These are phyloP conservation scores for Heliocidaris tuberculata DNA, from an alignment of 35 echinoderm and acorn worm genomes.

Conservation along the genomic window DNA sequence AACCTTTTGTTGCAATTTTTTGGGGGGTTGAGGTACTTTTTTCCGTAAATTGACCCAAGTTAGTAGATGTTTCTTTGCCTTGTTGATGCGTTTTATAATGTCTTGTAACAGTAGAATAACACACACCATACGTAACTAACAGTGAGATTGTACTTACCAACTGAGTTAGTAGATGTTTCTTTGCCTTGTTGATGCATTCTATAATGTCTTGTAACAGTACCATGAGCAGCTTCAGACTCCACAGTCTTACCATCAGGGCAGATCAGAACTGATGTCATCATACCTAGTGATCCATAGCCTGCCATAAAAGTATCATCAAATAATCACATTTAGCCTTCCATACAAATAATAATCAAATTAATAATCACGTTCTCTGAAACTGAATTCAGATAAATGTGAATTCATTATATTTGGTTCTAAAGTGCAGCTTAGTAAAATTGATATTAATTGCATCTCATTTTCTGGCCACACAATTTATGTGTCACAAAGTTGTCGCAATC, in stretches of 20 bases:
- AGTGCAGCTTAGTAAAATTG: too few species aligned
- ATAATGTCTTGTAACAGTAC: slow-evolving; percentile 93
- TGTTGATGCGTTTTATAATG: slow-evolving; percentile 90
- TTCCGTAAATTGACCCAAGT: too few species aligned
- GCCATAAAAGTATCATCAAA: neutral
- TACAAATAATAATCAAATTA: too few species aligned
- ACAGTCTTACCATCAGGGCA: slow-evolving; percentile 96
- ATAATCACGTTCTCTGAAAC: too few species aligned
- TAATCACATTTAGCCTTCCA: neutral
- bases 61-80: slow-evolving; percentile 90
- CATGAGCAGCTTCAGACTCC: slow-evolving; percentile 90
- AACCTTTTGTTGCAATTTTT: too few species aligned
- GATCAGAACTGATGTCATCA: slow-evolving; percentile 94
- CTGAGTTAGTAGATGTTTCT: slow-evolving; percentile 92
- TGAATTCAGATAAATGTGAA: too few species aligned
- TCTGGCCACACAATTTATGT: too few species aligned
- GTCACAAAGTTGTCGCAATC: too few species aligned
- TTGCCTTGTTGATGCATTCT: slow-evolving; percentile 89
- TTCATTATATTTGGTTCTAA: too few species aligned
- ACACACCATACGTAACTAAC: too few species aligned
- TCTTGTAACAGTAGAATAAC: slow-evolving; percentile 62
- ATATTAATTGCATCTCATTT: too few species aligned
- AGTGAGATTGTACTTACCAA: slow-evolving; percentile 56
- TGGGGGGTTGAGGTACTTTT: too few species aligned
- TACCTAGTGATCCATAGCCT: slow-evolving; percentile 94